A percentile compares a stretch with the other conserved stretches of the same genome.
phyloP scores from a whole-genome alignment of 2,888 invertebrate genomes.

The Drosophila tripunctata region DNA sequence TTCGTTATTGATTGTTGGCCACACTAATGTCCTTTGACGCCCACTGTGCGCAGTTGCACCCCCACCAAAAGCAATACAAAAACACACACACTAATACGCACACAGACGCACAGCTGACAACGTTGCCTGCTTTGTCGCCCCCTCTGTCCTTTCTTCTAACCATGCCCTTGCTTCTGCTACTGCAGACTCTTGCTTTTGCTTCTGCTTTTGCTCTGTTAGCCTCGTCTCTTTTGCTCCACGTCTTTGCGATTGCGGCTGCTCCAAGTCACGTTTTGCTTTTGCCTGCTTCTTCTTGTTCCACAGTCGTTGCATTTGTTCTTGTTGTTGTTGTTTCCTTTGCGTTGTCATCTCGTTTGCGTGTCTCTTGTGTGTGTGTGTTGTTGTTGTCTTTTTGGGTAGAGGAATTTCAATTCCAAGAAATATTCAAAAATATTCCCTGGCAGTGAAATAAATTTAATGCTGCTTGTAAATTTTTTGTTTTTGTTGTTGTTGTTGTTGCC shows the following conservation, averaged over 20 bases:
- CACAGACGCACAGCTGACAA: conserved; percentile 48
- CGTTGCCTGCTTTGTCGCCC: conserved; percentile 29
- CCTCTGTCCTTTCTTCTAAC: not conserved
- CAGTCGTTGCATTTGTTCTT: conserved; percentile 44
- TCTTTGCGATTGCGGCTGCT: conserved; percentile 48
- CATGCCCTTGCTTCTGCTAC: conserved; percentile 17
- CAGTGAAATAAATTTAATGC: conserved; percentile 78
- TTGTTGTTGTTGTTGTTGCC: conserved; percentile 39
- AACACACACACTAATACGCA: conserved; percentile 17
- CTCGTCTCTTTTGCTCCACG: conserved; percentile 4
- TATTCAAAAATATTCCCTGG: conserved; percentile 76
- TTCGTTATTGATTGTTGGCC: not conserved
- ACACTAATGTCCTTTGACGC: conserved; percentile 1
- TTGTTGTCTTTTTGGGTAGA: conserved; percentile 42
- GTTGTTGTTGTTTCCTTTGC: conserved; percentile 67
- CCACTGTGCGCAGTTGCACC: conserved; percentile 46
- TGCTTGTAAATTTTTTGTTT: conserved; percentile 62
- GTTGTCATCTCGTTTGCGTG: conserved; percentile 76
- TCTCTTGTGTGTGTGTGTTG: conserved; percentile 37
- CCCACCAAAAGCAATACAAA: conserved; percentile 21
- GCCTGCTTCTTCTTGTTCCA: conserved; percentile 32
- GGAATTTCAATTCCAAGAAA: conserved; percentile 76
- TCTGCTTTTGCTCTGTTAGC: too few relatives aligned
- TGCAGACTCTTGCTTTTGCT: conserved; percentile 26
- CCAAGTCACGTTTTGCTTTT: conserved; percentile 69